phyloP scores from a whole-genome alignment of 2,888 invertebrate species.

The Aphodius sticticus region DNA sequence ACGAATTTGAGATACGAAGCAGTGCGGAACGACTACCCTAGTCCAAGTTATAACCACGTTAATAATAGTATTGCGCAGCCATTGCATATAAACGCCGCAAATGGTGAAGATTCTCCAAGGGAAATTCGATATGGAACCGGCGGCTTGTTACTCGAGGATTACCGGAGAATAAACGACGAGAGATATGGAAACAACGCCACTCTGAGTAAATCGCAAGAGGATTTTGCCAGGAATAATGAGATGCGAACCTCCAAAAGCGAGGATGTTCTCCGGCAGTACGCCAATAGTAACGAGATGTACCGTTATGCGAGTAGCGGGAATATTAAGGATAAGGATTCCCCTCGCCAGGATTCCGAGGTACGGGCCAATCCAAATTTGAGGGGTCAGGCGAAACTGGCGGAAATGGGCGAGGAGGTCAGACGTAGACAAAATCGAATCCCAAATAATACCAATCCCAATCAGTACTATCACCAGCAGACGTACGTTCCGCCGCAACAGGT shows the following conservation, averaged over 20 bases:
- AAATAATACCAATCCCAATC: conserved; percentile 51
- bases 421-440: conserved; percentile 64
- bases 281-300: conserved; percentile 49
- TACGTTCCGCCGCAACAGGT: conserved; percentile 42
- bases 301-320: conserved; percentile 59
- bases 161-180: conserved; percentile 52
- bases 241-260: conserved; percentile 58
- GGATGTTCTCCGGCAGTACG: conserved; percentile 53
- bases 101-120: conserved; percentile 45
- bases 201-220: conserved; percentile 46
- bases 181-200: conserved; percentile 49
- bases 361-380: conserved; percentile 45
- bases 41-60: conserved; percentile 31
- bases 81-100: conserved; percentile 49
- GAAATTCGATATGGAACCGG: conserved; percentile 51
- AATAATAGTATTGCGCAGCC: conserved; percentile 47
- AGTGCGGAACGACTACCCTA: conserved; percentile 39
- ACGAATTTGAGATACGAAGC: conserved; percentile 32
- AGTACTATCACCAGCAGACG: conserved; percentile 53
- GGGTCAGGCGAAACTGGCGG: conserved; percentile 74
- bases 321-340: conserved; percentile 53
- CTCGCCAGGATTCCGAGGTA: conserved; percentile 45
- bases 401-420: conserved; percentile 83
- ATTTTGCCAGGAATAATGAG: conserved; percentile 50
- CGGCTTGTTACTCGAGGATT: conserved; percentile 54